Evolutionary conservation across 2,888 invertebrate genomes (phyloP).

Genomic region (Melieria crassipennis): DNA sequence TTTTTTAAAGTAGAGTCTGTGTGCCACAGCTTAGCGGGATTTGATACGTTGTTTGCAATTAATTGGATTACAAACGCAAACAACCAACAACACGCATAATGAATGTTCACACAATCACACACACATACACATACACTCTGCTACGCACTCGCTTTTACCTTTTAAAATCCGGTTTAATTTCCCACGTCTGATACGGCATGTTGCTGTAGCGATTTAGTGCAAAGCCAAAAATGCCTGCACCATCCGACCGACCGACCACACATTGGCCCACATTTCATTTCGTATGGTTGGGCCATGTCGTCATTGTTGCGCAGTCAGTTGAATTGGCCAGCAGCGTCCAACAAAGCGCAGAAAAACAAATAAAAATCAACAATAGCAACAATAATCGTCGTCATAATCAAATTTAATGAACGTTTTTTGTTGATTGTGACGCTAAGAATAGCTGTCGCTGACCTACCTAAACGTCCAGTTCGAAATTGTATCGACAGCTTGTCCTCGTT

Average conservation of each 20-base stretch:
- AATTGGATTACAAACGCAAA: not conserved
- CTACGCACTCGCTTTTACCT: constrained; percentile 44
- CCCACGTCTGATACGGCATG: constrained; percentile 88
- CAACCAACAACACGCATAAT: too few species aligned
- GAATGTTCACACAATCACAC: too few species aligned
- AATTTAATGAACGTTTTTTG: too few species aligned
- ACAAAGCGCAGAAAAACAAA: constrained; percentile 7
- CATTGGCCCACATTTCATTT: too few species aligned
- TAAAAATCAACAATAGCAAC: not conserved
- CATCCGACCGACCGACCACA: not conserved
- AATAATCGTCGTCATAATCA: too few species aligned
- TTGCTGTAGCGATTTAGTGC: constrained; percentile 80
- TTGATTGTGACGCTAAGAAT: too few species aligned
- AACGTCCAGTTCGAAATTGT: constrained; percentile 78
- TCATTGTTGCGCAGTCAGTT: too few species aligned
- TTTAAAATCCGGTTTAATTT: constrained; percentile 75
- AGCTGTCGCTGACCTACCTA: constrained; percentile 63
- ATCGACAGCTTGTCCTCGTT: constrained; percentile 85
- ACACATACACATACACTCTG: too few species aligned
- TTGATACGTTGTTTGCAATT: not conserved
- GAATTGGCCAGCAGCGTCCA: not conserved
- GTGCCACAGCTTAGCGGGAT: not conserved
- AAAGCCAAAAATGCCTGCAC: constrained; percentile 75
- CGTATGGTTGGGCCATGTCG: too few species aligned
- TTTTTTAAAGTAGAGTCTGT: too few species aligned